Conservation (phyloP, 2,797 vertebrate genomes). For the Melanotaenia nigrans region DNA sequence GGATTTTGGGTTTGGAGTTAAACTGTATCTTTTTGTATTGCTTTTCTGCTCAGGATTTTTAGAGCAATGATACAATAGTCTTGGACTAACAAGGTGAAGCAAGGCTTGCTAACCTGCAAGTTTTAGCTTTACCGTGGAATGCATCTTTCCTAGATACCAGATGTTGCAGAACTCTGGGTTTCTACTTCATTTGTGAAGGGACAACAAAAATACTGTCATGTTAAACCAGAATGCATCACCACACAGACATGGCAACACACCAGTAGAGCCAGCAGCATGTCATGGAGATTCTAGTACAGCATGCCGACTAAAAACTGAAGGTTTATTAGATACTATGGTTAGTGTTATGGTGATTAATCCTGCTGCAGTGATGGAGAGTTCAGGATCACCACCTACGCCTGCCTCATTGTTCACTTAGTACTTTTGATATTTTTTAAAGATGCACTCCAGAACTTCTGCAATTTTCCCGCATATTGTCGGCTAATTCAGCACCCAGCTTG, state of each 20-base stretch:
- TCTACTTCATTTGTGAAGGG: neutral
- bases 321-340: neutral
- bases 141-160: neutral
- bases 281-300: neutral
- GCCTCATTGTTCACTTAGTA: too few relatives aligned
- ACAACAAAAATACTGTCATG: neutral
- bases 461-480: too few relatives aligned
- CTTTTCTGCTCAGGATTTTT: neutral
- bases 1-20: too few relatives aligned
- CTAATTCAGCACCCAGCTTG: too few relatives aligned
- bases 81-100: too few relatives aligned
- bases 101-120: too few relatives aligned
- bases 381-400: too few relatives aligned
- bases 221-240: neutral
- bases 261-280: too few relatives aligned
- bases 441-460: too few relatives aligned
- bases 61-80: neutral
- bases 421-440: too few relatives aligned
- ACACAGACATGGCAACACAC: neutral
- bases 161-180: neutral
- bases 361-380: too few relatives aligned
- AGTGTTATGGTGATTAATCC: neutral
- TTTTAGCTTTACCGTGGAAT: neutral
- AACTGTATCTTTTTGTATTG: too few relatives aligned
- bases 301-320: neutral